phyloP scores from a whole-genome alignment of 64 coral and sea anemone genomes.

The Actinia tenebrosa region DNA sequence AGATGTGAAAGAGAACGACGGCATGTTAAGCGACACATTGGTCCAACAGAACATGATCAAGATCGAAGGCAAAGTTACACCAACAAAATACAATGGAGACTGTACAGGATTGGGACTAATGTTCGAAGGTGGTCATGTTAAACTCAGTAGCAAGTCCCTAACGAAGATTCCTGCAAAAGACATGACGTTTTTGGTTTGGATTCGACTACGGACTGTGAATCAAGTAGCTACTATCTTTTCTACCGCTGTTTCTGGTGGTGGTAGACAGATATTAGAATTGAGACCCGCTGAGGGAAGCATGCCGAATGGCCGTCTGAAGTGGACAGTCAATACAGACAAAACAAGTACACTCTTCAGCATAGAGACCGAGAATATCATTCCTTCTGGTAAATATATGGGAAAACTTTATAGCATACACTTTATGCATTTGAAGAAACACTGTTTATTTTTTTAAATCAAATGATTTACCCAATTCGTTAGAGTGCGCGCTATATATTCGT shows the following conservation, averaged over 20 bases:
- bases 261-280: not conserved
- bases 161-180: not conserved
- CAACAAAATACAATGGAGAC: not conserved
- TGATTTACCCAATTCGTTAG: too few species aligned
- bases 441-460: too few species aligned
- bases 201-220: not conserved
- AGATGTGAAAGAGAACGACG: not conserved
- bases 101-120: not conserved
- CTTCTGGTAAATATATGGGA: not conserved
- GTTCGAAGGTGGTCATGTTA: constrained; percentile 11
- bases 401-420: not conserved
- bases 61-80: not conserved
- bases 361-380: constrained; percentile 2
- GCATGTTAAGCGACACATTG: not conserved
- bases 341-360: constrained; percentile 5
- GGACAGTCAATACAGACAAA: constrained; percentile 11
- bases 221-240: not conserved
- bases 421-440: too few species aligned
- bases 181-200: constrained; percentile 9
- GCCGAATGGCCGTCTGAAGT: not conserved
- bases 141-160: not conserved
- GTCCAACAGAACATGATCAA: not conserved
- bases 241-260: not conserved
- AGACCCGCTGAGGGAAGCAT: not conserved
- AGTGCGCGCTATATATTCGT: too few species aligned